A percentile compares a stretch with the other conserved stretches of the same genome.
Evolutionary conservation across 2,797 vertebrate genomes (phyloP).

Genomic region (Pteronotus mesoamericanus): DNA sequence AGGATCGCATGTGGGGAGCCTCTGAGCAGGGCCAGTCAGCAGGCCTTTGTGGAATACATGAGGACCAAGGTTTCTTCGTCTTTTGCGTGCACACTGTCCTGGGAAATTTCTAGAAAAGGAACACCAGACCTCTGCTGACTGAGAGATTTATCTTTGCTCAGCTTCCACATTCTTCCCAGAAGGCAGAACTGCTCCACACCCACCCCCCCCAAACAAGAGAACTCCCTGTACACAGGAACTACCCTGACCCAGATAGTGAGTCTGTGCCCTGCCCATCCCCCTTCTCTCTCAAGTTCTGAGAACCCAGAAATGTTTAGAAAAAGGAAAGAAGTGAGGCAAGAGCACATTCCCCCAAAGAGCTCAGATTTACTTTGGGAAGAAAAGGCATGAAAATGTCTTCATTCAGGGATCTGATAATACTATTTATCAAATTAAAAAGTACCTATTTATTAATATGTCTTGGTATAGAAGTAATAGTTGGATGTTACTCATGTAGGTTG

Average conservation of each 20-base stretch:
- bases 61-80: not conserved
- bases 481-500: not conserved
- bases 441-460: not conserved
- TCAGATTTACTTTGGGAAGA: not conserved
- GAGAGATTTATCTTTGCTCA: not conserved
- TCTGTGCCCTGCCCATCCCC: not conserved
- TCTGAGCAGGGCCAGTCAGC: not conserved
- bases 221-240: not conserved
- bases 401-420: not conserved
- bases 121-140: not conserved
- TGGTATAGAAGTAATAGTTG: not conserved
- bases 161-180: not conserved
- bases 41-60: not conserved
- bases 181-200: not conserved
- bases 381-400: not conserved
- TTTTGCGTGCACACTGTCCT: not conserved
- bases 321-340: not conserved
- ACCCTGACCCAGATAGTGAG: not conserved
- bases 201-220: not conserved
- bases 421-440: not conserved
- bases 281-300: not conserved
- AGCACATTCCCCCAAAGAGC: not conserved
- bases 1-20: rapidly evolving
- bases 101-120: not conserved
- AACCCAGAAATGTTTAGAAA: not conserved